Conservation (phyloP, 2,113 vertebrate species). For the Acrocephalus kingi region DNA sequence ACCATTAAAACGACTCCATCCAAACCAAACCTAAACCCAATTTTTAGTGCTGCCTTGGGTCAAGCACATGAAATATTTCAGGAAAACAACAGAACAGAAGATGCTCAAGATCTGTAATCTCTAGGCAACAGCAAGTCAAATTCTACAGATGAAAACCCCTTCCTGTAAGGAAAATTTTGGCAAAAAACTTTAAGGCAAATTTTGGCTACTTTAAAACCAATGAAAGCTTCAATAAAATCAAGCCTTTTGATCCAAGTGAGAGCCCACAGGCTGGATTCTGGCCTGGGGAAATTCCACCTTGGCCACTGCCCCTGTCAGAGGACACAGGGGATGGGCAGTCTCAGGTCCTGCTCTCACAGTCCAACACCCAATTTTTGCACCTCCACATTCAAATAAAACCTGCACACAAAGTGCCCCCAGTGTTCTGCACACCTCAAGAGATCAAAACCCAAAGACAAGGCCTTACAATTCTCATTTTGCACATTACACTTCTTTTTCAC, state of each 20-base stretch:
- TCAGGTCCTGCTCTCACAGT: background rate
- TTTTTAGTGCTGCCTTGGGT: background rate
- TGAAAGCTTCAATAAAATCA: background rate
- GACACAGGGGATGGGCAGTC: fast-evolving
- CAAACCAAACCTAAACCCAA: background rate
- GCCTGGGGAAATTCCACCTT: background rate
- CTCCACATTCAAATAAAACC: background rate
- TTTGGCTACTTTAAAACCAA: background rate
- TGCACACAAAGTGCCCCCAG: background rate
- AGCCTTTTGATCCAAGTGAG: background rate
- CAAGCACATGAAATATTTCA: background rate
- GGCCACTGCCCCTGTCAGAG: background rate
- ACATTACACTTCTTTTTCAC: background rate
- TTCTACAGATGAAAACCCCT: background rate
- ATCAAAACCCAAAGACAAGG: background rate
- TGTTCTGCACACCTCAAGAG: background rate
- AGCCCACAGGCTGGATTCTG: background rate
- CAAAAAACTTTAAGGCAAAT: background rate
- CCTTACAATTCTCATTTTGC: background rate
- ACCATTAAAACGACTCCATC: background rate
- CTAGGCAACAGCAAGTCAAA: background rate
- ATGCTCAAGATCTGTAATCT: background rate
- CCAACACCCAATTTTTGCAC: background rate
- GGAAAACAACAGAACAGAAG: background rate
- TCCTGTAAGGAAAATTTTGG: background rate